Base-by-base conservation (phyloP, 2,113 vertebrate species). In the Pelmatolapia mariae region DNA sequence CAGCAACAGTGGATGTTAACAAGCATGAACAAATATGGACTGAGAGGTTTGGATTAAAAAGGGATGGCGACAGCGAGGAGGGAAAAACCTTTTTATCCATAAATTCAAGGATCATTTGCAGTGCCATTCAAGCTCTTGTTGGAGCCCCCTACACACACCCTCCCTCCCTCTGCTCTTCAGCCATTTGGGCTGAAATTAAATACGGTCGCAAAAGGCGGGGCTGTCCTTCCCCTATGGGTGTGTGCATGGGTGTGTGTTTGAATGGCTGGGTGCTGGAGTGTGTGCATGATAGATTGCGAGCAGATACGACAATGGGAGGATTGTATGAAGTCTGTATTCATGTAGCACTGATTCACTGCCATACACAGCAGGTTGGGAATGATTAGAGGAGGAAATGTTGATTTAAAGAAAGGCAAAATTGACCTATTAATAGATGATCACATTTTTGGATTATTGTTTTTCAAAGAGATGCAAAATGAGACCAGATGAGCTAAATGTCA, bases 121-220 rank as follows among this genome's bases (percentile, higher is more conserved):
- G 50, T 54, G 86, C 89, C 84, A 91, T 95, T 95, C 89, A 96
- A 91, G 95, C 92, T 93, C 88, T 88, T 89, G 57, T 95, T 91
- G 87, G 93, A 68, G 86, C 88, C 86, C 89, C 56, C 81, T 26
- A 40, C 84, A 80, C 61, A 9, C 19, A 79, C 47, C 13, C 6
- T 9, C 26, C 47, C 50, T 8, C 83, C 43, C 88, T 80, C 78
- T 45, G 10, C 56, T 73, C 84, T 71, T 80, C 86, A 68, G 52
- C 87, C 91, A 91, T 93, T 94, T 91, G 89, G 86, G 59, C 63
- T 96, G 95, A 96, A 96, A 96, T 96, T 93, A 96, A 96, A 95
- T 93, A 87, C 88, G 93, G 89, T 80, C 66, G 61, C 73, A 79
- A 83, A 89, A 85, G 93, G 92, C 90, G 94, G 92, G 90, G 91